phyloP scores from a whole-genome alignment of 2,888 invertebrate genomes.

The Lapara coniferarum region DNA sequence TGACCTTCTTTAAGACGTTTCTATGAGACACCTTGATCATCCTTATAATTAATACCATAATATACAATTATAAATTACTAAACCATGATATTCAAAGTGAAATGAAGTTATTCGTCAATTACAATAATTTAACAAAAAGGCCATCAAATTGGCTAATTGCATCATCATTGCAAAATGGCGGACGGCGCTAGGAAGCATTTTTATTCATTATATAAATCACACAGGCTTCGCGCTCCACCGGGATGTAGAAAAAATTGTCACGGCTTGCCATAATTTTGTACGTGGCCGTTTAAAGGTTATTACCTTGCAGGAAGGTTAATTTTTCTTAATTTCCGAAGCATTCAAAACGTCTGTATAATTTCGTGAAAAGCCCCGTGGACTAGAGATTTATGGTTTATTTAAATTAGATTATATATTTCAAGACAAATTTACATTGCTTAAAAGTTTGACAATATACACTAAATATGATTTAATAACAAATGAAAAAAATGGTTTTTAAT shows the following conservation, averaged over 20 bases:
- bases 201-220: conserved; percentile 83
- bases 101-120: conserved; percentile 37
- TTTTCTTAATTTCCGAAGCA: conserved; percentile 78
- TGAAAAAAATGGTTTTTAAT: no score
- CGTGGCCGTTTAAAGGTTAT: conserved; percentile 72
- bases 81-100: background rate
- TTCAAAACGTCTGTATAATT: conserved; percentile 50
- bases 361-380: conserved; percentile 32
- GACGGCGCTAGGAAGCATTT: conserved; percentile 66
- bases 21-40: background rate
- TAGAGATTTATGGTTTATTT: conserved; percentile 37
- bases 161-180: conserved; percentile 68
- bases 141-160: conserved; percentile 74
- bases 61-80: background rate
- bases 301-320: conserved; percentile 73
- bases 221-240: conserved; percentile 58
- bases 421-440: no score
- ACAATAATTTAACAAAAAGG: conserved; percentile 57
- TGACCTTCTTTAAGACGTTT: background rate
- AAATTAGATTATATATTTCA: conserved; percentile 1
- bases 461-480: no score
- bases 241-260: conserved; percentile 79
- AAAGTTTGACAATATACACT: no score
- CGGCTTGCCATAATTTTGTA: conserved; percentile 80
- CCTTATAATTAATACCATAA: background rate